A percentile compares a stretch with the other conserved stretches of the same genome.
These are phyloP conservation scores for Drosophila paranaensis DNA, from an alignment of 2,888 invertebrate genomes.

Conservation along the genomic window DNA sequence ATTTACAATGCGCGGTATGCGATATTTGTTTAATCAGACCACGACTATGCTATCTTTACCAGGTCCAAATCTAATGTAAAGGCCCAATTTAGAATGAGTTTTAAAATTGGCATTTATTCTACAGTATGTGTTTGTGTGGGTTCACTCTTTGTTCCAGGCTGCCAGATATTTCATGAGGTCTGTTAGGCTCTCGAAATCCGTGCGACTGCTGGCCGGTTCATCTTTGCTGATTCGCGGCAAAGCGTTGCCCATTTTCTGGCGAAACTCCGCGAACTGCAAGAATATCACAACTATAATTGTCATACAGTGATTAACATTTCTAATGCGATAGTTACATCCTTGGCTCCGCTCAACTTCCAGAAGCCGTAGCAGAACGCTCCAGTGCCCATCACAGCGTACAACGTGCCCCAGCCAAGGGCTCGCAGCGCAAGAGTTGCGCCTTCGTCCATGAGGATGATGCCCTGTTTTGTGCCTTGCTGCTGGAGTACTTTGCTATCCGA, in stretches of 20 bases:
- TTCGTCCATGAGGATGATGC: constrained; percentile 89
- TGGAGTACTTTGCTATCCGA: constrained; percentile 92
- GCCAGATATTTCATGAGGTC: constrained; percentile 93
- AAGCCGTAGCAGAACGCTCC: constrained; percentile 92
- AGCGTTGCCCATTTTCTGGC: constrained; percentile 90
- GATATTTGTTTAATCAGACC: neutral
- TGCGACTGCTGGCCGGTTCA: constrained; percentile 91
- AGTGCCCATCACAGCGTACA: constrained; percentile 94
- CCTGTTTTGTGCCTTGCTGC: constrained; percentile 88
- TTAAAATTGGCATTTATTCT: constrained; percentile 2
- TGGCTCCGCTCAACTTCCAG: constrained; percentile 95
- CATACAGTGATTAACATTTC: neutral
- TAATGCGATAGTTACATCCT: constrained; percentile 87
- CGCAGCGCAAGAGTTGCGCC: constrained; percentile 92
- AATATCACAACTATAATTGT: neutral
- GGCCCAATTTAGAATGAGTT: constrained; percentile 4
- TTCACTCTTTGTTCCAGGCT: constrained; percentile 83
- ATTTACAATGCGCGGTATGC: neutral
- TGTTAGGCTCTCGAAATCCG: constrained; percentile 93
- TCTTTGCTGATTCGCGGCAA: constrained; percentile 92
- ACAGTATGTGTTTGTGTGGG: neutral
- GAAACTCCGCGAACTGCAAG: constrained; percentile 92
- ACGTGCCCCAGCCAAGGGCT: constrained; percentile 94
- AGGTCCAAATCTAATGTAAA: neutral
- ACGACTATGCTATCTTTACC: neutral